Evolutionary conservation across 2,113 vertebrate species (phyloP).

Genomic region (Erpornis zantholeuca): DNA sequence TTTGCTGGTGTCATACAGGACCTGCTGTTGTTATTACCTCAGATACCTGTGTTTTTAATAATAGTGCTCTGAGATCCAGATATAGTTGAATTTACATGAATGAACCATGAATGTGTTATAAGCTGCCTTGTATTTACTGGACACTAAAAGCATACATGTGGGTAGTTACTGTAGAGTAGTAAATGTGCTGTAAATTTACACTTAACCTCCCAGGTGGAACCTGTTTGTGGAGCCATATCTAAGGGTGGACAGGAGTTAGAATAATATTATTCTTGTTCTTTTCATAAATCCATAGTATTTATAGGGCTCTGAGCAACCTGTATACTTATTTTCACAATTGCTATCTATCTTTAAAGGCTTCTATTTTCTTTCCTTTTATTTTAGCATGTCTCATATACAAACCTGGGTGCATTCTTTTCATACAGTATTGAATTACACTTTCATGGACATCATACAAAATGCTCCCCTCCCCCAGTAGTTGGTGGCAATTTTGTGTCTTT

Average conservation of each 20-base stretch:
- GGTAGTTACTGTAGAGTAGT: background rate
- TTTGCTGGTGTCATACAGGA: constrained; percentile 1
- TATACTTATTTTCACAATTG: background rate
- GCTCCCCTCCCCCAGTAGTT: fast-evolving
- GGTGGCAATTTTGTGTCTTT: background rate
- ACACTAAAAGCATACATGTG: background rate
- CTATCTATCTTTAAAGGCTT: background rate
- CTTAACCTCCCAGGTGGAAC: background rate
- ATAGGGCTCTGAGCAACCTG: background rate
- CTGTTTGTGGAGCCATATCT: background rate
- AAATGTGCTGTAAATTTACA: background rate
- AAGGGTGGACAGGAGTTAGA: background rate
- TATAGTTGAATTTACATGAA: background rate
- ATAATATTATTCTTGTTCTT: background rate
- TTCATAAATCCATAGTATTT: background rate
- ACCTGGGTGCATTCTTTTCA: background rate
- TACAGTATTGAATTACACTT: background rate
- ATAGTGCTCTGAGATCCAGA: constrained; percentile 30
- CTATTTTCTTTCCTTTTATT: background rate
- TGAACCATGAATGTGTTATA: background rate
- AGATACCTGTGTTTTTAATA: constrained; percentile 45
- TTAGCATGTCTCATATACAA: background rate
- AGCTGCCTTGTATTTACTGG: background rate
- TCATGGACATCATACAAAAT: background rate
- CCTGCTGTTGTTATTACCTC: constrained; percentile 3